Base-by-base conservation (phyloP, 1,140 invertebrate species). In the Trichogramma pretiosum region DNA sequence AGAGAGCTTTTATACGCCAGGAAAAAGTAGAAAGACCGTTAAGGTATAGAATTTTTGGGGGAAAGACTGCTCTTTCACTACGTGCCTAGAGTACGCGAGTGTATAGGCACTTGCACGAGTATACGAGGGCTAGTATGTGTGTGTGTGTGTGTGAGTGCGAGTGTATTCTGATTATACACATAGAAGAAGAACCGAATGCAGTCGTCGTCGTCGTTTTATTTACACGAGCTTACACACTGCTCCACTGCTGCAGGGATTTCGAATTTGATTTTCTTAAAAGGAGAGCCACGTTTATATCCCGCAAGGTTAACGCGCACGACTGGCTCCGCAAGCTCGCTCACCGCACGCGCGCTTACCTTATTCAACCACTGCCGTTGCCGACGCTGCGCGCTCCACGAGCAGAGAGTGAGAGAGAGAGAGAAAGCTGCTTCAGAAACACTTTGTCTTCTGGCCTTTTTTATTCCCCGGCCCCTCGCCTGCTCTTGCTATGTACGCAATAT, bases 191-290 rank as follows among this genome's bases (percentile, higher is more conserved):
- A n/a, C n/a, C n/a, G n/a, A n/a, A n/a, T n/a, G n/a, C n/a, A n/a
- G 10, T 30, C 35, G 38, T 17, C 40, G 16, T 18, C 38, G 50
- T 52, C 56, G 43, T 54, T 53, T 55, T 55, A 53, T 54, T 53
- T 57, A 52, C 54, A 55, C 49, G 48, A 46, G 46, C 45, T 56
- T 52, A 50, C 52, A 42, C 53, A 49, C 44, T 23, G 24, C 24
- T 28, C 24, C 49, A 16, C n/a, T 19, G 48, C 40, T 34, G 50
- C 54, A 49, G 45, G 52, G 54, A 54, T 54, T 58, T 58, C 39
- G 50, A 35, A 58, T 56, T 56, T 56, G 54, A 58, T 58, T 58
- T 56, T 56, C 54, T 55, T 56, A 56, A 58, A 58, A 58, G 54
- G 52, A 54, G 52, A 54, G 47, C 44, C 11, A 45, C 47, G 47